Evolutionary conservation across 2,113 vertebrate genomes (phyloP), one percentile per base, ranked within the genome.

Genomic region (Oncorhynchus tshawytscha): DNA sequence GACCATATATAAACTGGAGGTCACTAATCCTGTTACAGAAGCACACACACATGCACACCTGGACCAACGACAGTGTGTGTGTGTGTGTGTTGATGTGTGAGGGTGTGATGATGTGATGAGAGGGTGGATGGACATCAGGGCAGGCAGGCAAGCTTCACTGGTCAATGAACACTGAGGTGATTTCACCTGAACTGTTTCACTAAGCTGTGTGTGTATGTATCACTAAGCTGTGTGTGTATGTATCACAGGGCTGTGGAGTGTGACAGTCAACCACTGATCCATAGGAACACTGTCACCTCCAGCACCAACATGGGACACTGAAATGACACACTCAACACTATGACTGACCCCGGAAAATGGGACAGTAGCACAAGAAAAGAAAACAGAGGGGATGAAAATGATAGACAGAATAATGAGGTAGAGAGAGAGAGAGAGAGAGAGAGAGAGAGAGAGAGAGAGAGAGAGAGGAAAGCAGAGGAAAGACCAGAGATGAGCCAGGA

Each of bases 1-100:
- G 51, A 54, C 51, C 12, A 54, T 18, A 78, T 78, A 84, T 79
- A 78, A 82, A 80, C 77, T 59, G 24, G 67, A 77, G 81, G 80
- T 84, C 84, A 78, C 80, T 83, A 83, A 83, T 75, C 80, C 77
- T 76, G 49, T 85, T 80, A 77, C 25, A 2, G 66, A 75, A 25
- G 31, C 45, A 62, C n/a, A 62, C 74, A 45, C 74, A 59, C 70
- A 66, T 31, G 71, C 75, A 77, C 69, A 77, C 70, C 49, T 48
- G 67, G 25, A 75, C 24, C 25, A 29, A 59, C 1, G 51, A 54
- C 65, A 29, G 29, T 67, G 65, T 8, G 27, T 27, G 65, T 67
- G 65, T 18, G 4, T 27, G 65, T 67, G 65, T 18, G 4, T 27
- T 16, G 15, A 15, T 48, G 27, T 68, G 29, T 39, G 29, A 22